Evolutionary conservation across 2,113 vertebrate genomes (phyloP), one percentile per base, ranked within the genome.

Genomic region (Heteronetta atricapilla): DNA sequence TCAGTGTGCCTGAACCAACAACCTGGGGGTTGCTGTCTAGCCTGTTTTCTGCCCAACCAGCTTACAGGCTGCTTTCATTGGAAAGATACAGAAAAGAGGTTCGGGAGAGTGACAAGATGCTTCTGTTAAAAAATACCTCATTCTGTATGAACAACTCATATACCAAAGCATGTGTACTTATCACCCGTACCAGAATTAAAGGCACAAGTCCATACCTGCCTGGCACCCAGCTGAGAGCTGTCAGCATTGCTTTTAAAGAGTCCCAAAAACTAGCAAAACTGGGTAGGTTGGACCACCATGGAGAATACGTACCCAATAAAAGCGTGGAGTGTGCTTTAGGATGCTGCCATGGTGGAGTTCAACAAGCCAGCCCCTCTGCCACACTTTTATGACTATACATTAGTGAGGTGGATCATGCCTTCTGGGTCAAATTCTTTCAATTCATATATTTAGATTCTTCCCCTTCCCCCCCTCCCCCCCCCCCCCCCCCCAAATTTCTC

Each of bases 241-340:
- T 22, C 66, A 68, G 25, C 5, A 10, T 19, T 11, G 38, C 17
- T 46, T 75, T 46, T 21, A 70, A 79, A 34, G 36, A 60, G 34
- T 7, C 31, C 36, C 50, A 48, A 55, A 77, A n/a, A 29, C 31
- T 38, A 66, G 13, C 13, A 77, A 67, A 66, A 34, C 17, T 52
- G 25, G 28, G 55, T 40, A 68, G 68, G 18, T 31, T 69, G 36
- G 25, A n/a, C 14, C n/a, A n/a, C 10, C 1, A 0, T 10, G 13
- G 33, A 33, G 23, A 62, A 34, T 15, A 72, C 0, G 0, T 5
- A 55, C 25, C 33, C 25, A 52, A 23, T 11, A 17, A 40, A 70
- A 72, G 42, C 3, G 0, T 22, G 17, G 19, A 11, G 28, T 13
- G 28, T 40, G 22, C 28, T 67, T 17, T 60, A 33, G 25, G 62